Base-by-base conservation (phyloP, 2,888 invertebrate species). In the Habroteleia sp. region DNA sequence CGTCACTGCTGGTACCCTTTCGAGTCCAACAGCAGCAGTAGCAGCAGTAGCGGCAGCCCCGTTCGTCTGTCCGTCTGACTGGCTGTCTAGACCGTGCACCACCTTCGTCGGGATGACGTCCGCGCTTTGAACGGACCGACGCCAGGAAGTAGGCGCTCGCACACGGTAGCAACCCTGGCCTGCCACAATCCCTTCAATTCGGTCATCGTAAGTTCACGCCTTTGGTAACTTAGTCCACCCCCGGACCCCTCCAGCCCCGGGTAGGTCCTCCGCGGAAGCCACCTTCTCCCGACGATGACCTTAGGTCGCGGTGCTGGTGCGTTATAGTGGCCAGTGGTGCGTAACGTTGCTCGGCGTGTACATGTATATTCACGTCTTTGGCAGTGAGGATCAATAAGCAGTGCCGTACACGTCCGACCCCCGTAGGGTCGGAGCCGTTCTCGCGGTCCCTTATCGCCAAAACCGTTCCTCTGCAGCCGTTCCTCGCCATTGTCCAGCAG, bases 371-470 rank as follows among this genome's bases (percentile, higher is more conserved):
- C 66, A 78, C 81, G 84, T 84, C 83, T 83, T 85, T 83, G 77
- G 83, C 85, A 82, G 83, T 84, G 88, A 85, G 85, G 87, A 88
- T 88, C 88, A 87, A 88, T 88, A 88, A 87, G 86, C 88, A 88
- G 87, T 86, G 85, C 85, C 84, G 87, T 87, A 83, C 63, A 42
- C 56, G 44, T 41, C 39, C 48, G 52, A 63, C 39, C 37, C 48
- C 31, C 16, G 31, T 39, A 20, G 42, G 52, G 11, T 33, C 46
- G 35, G 31, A 35, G 41, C 37, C 50, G 29, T 23, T 39, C n/a
- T 33, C 29, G 29, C 29, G 41, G n/a, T 29, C 29, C 29, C 4
- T 35, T 25, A 23, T n/a, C n/a, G n/a, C n/a, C n/a, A n/a, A n/a
- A n/a, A n/a, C n/a, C n/a, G n/a, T n/a, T n/a, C n/a, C n/a, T n/a